phyloP scores from a whole-genome alignment of 35 echinoderm and acorn worm species.

The Apostichopus japonicus region DNA sequence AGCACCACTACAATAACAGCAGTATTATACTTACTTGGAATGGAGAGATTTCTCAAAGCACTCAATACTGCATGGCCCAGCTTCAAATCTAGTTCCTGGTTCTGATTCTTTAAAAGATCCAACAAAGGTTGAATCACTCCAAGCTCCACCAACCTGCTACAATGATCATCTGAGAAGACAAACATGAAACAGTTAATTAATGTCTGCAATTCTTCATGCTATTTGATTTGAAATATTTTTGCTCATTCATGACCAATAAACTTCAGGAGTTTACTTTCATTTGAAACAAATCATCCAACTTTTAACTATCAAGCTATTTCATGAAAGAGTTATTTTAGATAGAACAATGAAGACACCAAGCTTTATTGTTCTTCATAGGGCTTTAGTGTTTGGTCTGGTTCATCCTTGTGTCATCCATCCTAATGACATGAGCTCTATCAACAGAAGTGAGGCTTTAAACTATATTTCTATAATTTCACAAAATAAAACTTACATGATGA shows the following conservation, averaged over 20 bases:
- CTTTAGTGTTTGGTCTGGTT: too few relatives aligned
- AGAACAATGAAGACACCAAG: too few relatives aligned
- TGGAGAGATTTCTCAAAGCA: constrained; percentile 90
- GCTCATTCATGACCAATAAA: neutral
- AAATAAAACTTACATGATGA: too few relatives aligned
- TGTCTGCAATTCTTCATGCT: neutral
- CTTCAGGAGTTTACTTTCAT: too few relatives aligned
- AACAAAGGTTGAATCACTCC: constrained; percentile 73
- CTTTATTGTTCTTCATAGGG: too few relatives aligned
- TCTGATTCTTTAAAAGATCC: constrained; percentile 65
- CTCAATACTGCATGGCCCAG: constrained; percentile 75
- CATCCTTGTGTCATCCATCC: too few relatives aligned
- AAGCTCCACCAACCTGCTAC: constrained; percentile 80
- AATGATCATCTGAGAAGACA: constrained; percentile 79
- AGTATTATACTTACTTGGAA: constrained; percentile 79
- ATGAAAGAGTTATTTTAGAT: too few relatives aligned
- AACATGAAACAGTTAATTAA: neutral
- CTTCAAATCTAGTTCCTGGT: constrained; percentile 56
- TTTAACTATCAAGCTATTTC: too few relatives aligned
- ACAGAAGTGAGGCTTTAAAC: too few relatives aligned
- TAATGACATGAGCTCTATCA: too few relatives aligned
- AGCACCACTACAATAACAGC: neutral
- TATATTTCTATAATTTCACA: too few relatives aligned
- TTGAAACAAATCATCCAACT: too few relatives aligned
- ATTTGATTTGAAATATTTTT: neutral